Evolutionary conservation across 2,113 vertebrate genomes (phyloP), one percentile per base, ranked within the genome.

Genomic region (Antechinus flavipes): DNA sequence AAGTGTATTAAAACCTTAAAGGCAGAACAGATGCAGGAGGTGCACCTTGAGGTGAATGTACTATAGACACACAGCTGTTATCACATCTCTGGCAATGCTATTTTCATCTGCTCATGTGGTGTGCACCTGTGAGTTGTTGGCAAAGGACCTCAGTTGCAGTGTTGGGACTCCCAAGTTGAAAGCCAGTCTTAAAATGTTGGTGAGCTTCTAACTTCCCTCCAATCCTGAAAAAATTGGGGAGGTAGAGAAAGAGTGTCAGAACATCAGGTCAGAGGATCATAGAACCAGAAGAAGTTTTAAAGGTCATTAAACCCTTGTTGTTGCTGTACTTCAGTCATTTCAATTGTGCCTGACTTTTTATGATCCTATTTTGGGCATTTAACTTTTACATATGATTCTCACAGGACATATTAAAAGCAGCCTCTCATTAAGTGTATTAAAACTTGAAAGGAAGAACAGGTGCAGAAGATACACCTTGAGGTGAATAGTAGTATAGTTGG

Each of bases 1-100:
- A 97, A 96, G 91, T n/a, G 19, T 2, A 92, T 97, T 96, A 97
- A 54, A 26, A 9, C 3, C 30, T 96, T 94, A 94, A 93, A 96
- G 49, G 11, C 23, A 93, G n/a, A 49, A 95, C 90, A 95, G 92
- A 95, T 96, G 56, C 6, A 93, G 49, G 76, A 42, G n/a, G 54
- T 47, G 0, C 4, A 97, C 10, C 52, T 92, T 27, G 46, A 97
- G 84, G 0, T 89, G 89, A 96, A 56, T 58, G 91, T 54, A 46
- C 93, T 93, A 76, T 47, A 93, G 54, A 42, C 93, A 47, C 30
- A 27, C 76, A 97, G 93, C 4, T 91, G 27, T 10, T 91, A 24
- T 23, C 84, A 22, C 6, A 12, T 90, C 76, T 53, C 3, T 97
- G 30, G 49, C 1, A 27, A 2, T 95, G 54, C 89, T 95, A 61